These are phyloP conservation scores for Theristus sp. DNA, from an alignment of 2,888 invertebrate species.

Conservation along the genomic window DNA sequence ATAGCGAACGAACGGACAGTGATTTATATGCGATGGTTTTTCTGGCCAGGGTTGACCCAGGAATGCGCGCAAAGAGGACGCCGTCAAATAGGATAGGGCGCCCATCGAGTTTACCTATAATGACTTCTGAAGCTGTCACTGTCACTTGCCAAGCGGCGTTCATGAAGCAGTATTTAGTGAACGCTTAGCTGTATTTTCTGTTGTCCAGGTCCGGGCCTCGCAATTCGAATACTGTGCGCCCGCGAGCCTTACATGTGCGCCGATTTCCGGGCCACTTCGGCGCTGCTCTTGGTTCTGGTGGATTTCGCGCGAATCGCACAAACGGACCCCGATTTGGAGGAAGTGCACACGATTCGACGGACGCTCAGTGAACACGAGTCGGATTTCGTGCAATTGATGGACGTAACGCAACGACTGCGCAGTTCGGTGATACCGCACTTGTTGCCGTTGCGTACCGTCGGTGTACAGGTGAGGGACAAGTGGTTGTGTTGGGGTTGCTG, in stretches of 20 bases:
- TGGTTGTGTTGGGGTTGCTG: no score
- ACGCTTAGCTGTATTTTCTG: no score
- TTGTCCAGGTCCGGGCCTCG: constrained; percentile 78
- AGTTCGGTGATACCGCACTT: constrained; percentile 32
- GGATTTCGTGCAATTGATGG: background rate
- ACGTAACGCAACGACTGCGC: background rate
- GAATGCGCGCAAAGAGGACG: no score
- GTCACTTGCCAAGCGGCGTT: no score
- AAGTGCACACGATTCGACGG: background rate
- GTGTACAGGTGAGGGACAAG: constrained; percentile 55
- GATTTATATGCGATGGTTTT: no score
- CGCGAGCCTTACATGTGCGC: constrained; percentile 81
- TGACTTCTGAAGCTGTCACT: no score
- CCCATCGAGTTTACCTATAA: no score
- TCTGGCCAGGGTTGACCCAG: no score
- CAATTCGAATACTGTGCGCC: constrained; percentile 84
- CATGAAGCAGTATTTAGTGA: no score
- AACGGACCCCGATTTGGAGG: no score
- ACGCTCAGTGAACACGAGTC: background rate
- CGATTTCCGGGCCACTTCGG: constrained; percentile 71
- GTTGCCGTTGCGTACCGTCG: constrained; percentile 80
- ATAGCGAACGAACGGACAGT: no score
- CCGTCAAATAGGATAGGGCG: no score
- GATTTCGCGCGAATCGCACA: background rate
- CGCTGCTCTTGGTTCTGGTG: background rate